phyloP scores from a whole-genome alignment of 2,113 vertebrate genomes.

The Pipra filicauda region DNA sequence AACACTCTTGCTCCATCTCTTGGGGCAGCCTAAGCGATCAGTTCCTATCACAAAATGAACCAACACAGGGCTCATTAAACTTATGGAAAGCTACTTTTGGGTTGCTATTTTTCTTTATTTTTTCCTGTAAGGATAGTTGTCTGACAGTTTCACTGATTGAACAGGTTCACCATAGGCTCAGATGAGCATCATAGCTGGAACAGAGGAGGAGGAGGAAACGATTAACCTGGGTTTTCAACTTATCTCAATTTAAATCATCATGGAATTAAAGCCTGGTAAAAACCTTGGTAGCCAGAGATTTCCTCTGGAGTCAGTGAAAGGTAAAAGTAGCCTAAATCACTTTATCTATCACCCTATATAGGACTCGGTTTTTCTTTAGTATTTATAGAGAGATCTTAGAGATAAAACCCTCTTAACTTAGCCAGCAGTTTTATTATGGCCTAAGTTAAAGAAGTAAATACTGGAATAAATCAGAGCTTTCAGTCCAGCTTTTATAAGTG shows the following conservation, averaged over 20 bases:
- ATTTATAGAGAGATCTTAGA: background rate
- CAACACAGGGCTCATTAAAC: background rate
- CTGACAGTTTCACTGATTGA: background rate
- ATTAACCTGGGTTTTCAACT: background rate
- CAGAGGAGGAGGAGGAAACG: background rate
- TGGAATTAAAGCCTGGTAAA: background rate
- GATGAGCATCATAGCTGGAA: background rate
- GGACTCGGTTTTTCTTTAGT: background rate
- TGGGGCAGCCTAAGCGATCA: background rate
- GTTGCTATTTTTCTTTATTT: too few relatives aligned
- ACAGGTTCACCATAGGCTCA: background rate
- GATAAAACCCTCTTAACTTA: background rate
- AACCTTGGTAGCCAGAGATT: background rate
- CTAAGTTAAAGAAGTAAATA: background rate
- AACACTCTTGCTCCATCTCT: background rate
- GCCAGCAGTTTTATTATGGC: background rate
- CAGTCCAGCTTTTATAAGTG: background rate
- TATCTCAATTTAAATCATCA: background rate
- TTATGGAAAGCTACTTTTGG: background rate
- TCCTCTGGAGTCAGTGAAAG: background rate
- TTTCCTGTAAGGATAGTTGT: background rate
- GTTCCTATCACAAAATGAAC: background rate
- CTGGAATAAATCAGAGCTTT: background rate
- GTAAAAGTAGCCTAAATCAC: background rate
- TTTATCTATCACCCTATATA: background rate